Conservation (phyloP, 2,888 invertebrate genomes). For the Diarsia rubi region DNA sequence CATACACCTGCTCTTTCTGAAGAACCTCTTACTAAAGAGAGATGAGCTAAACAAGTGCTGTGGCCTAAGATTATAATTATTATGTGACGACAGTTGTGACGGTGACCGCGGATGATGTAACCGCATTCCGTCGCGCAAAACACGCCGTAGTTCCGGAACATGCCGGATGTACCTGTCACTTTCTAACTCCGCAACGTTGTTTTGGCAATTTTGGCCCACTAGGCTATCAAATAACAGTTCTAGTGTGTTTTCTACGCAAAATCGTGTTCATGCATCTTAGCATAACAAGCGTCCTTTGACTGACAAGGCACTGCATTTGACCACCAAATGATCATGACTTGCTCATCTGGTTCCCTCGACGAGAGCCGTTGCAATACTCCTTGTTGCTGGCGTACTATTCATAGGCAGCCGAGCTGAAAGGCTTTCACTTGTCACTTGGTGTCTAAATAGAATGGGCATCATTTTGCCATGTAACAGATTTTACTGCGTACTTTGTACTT, state of each 20-base stretch:
- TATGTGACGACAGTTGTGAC: conserved; percentile 62
- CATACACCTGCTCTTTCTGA: too few relatives aligned
- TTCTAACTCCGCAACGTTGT: conserved; percentile 70
- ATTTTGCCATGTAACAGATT: too few relatives aligned
- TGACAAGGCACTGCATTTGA: neutral
- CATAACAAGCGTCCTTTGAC: neutral
- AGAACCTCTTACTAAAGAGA: neutral
- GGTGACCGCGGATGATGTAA: conserved; percentile 71
- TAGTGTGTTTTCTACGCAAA: neutral
- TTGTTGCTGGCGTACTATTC: neutral
- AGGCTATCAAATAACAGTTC: conserved; percentile 20
- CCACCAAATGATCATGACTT: neutral
- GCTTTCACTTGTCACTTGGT: neutral
- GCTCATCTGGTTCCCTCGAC: neutral
- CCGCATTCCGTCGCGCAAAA: conserved; percentile 71
- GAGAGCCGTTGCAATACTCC: neutral
- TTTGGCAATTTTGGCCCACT: conserved; percentile 67
- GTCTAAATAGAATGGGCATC: neutral
- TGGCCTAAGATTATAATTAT: conserved; percentile 26
- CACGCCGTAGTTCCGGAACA: conserved; percentile 77
- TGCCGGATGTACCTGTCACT: conserved; percentile 79
- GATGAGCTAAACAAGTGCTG: conserved; percentile 2
- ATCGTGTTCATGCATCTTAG: neutral
- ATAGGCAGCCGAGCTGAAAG: neutral
- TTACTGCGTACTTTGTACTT: neutral